Base-by-base conservation (phyloP, 2,797 vertebrate genomes). In the Florisuga fusca region DNA sequence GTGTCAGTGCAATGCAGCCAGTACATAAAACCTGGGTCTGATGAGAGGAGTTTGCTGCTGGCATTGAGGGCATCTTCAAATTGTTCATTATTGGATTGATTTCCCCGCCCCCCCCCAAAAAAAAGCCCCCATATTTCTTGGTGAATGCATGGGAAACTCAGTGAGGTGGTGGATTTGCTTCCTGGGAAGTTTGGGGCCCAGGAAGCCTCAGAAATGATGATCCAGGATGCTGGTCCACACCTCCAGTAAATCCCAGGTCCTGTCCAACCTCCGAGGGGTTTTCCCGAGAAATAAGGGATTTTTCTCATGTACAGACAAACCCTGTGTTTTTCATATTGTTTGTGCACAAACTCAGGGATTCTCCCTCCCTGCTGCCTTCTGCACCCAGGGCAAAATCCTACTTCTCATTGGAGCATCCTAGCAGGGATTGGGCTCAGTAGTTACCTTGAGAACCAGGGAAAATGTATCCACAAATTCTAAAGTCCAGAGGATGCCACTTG, bases 61-160 rank as follows among this genome's bases (percentile, higher is more conserved):
- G 7, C 62, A 3, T 1, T 21, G 48, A 0, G 3, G 22, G n/a
- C 15, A 5, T 5, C 64, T 66, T 62, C 45, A 79, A 29, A 22
- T 26, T 25, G 38, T 9, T 81, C 57, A 26, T 7, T 5, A 57
- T 50, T 19, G 18, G 36, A 10, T 11, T 15, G 0, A 34, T 76
- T 72, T 33, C 53, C n/a, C n/a, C n/a, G n/a, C n/a, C n/a, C n/a
- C n/a, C n/a, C n/a, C n/a, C n/a, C 53, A 27, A 2, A 6, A 23
- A 58, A 73, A 69, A 8, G 31, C 17, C 13, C 33, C 36, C 10
- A 0, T 26, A 5, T 19, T 7, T 64, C 45, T 41, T 36, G 31
- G 18, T 36, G 8, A 12, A 10, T 17, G 34, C 25, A 6, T 5
- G n/a, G 57, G 57, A 57, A 12, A 2, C 36, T 41, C 21, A 9